phyloP scores from a whole-genome alignment of 2,797 vertebrate genomes.

The Erpetoichthys calabaricus region DNA sequence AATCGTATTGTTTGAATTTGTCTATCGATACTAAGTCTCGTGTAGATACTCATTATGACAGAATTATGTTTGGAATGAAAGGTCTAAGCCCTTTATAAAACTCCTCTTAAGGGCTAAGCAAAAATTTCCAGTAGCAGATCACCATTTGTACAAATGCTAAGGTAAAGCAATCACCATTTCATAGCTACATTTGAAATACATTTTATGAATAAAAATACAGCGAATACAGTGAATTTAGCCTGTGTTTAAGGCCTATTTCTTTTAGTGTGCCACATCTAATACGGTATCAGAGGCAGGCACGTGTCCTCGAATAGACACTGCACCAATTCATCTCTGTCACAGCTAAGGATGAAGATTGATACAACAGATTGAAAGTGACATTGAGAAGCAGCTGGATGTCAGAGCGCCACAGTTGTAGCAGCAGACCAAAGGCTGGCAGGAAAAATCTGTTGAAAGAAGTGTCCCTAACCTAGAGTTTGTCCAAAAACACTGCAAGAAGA shows the following conservation, averaged over 20 bases:
- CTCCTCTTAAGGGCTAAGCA: too few species aligned
- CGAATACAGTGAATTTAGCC: not conserved
- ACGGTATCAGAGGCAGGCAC: not conserved
- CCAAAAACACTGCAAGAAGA: not conserved
- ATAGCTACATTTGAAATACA: too few species aligned
- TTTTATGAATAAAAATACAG: too few species aligned
- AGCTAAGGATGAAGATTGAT: not conserved
- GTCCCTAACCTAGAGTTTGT: not conserved
- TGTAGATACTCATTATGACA: too few species aligned
- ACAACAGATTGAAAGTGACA: not conserved
- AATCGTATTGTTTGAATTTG: too few species aligned
- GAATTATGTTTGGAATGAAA: too few species aligned
- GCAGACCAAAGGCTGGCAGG: slow-evolving; percentile 2
- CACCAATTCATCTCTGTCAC: slow-evolving; percentile 6
- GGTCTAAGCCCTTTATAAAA: too few species aligned
- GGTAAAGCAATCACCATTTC: too few species aligned
- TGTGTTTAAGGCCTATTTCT: not conserved
- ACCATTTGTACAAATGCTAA: too few species aligned
- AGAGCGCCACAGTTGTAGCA: not conserved
- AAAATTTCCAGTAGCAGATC: too few species aligned
- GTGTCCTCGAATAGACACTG: not conserved
- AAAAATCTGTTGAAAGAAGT: not conserved
- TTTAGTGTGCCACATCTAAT: not conserved
- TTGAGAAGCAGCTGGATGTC: not conserved
- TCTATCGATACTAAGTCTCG: too few species aligned